Evolutionary conservation across 2,888 invertebrate genomes (phyloP).

Genomic region (Phrixothrix hirtus): DNA sequence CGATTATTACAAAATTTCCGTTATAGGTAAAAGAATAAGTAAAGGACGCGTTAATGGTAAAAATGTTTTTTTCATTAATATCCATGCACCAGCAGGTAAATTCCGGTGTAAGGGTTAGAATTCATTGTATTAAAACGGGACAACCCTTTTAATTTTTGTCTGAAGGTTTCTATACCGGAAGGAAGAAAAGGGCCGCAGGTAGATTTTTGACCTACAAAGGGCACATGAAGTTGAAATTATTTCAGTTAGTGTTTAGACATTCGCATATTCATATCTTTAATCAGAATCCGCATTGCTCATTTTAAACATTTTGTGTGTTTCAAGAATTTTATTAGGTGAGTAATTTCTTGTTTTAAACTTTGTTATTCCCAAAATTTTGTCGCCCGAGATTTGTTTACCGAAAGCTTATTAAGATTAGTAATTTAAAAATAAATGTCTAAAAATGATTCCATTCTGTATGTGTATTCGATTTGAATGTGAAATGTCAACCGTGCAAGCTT

Average conservation of each 20-base stretch:
- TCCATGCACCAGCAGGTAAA: constrained; percentile 55
- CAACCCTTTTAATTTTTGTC: constrained; percentile 50
- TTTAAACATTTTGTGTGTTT: too few relatives aligned
- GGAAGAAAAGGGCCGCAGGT: constrained; percentile 56
- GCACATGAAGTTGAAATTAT: constrained; percentile 48
- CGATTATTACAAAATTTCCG: too few relatives aligned
- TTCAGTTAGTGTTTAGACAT: constrained; percentile 51
- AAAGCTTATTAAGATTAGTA: too few relatives aligned
- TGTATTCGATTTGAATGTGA: constrained; percentile 32
- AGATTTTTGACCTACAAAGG: constrained; percentile 49
- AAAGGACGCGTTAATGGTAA: too few relatives aligned
- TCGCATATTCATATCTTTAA: constrained; percentile 45
- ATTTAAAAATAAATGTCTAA: constrained; percentile 8
- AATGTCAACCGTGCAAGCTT: constrained; percentile 38
- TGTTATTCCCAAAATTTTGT: too few relatives aligned
- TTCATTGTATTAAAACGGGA: constrained; percentile 49
- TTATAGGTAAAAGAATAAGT: too few relatives aligned
- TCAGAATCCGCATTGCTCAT: too few relatives aligned
- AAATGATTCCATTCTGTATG: constrained; percentile 17
- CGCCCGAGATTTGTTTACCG: too few relatives aligned
- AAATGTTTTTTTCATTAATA: constrained; percentile 37
- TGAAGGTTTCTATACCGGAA: constrained; percentile 50
- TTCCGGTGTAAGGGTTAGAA: constrained; percentile 44
- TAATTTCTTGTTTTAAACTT: too few relatives aligned
- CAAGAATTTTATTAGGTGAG: too few relatives aligned